Conservation (phyloP, 2,797 vertebrate species). For the Trematomus bernacchii region DNA sequence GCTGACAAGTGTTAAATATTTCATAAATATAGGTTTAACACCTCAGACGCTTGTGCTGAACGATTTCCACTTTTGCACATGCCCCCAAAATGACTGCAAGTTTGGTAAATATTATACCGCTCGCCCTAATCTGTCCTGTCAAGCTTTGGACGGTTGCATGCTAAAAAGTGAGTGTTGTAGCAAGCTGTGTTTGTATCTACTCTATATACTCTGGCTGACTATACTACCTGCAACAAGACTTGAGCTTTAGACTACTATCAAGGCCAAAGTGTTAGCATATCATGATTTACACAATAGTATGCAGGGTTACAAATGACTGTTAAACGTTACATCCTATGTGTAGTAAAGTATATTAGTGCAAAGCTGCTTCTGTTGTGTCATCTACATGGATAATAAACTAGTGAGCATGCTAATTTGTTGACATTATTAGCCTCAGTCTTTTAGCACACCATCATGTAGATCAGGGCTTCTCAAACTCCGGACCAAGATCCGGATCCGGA, state of each 20-base stretch:
- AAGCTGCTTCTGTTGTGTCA: no score
- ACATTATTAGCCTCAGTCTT: background rate
- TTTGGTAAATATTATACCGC: background rate
- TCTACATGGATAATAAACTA: no score
- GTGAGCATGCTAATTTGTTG: no score
- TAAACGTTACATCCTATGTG: background rate
- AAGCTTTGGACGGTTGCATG: background rate
- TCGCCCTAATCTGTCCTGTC: background rate
- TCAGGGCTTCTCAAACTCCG: no score
- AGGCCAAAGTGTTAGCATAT: background rate
- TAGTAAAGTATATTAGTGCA: no score
- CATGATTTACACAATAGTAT: background rate
- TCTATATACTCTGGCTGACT: no score
- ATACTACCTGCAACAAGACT: no score
- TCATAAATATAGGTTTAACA: background rate
- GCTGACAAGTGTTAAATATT: background rate
- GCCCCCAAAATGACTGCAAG: constrained; percentile 1
- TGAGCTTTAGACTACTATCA: no score
- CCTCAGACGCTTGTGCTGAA: background rate
- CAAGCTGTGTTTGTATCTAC: no score
- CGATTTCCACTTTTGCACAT: constrained; percentile 2
- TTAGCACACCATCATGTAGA: background rate
- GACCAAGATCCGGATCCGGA: no score
- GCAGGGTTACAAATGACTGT: background rate
- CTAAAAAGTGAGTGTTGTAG: background rate